phyloP scores from a whole-genome alignment of 23 tunicate species.

The Ciona savignyi region DNA sequence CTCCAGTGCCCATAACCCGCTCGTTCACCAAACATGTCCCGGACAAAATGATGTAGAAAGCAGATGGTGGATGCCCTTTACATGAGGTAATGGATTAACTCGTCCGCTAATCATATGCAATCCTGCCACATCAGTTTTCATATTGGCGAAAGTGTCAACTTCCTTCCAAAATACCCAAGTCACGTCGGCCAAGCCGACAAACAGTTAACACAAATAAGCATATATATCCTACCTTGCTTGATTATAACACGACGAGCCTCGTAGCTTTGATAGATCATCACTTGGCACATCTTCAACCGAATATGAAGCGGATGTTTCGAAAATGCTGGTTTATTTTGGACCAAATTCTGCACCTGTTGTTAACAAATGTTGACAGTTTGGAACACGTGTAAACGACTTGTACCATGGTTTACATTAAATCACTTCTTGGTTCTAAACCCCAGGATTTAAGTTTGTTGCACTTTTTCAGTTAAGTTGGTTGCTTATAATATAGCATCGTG shows the following conservation, averaged over 20 bases:
- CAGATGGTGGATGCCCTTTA: constrained; percentile 71
- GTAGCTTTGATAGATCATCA: constrained; percentile 71
- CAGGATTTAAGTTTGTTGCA: too few relatives aligned
- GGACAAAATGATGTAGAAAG: constrained; percentile 65
- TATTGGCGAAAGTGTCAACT: too few relatives aligned
- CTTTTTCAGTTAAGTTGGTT: too few relatives aligned
- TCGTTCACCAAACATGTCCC: constrained; percentile 66
- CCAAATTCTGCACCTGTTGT: constrained; percentile 51
- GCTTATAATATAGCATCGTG: too few relatives aligned
- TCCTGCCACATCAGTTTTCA: too few relatives aligned
- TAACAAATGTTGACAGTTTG: too few relatives aligned
- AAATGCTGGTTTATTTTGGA: constrained; percentile 57
- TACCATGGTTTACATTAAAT: too few relatives aligned
- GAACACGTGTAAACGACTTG: too few relatives aligned
- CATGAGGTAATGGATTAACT: background rate
- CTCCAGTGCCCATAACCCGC: background rate
- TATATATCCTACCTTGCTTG: constrained; percentile 41
- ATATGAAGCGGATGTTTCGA: constrained; percentile 56
- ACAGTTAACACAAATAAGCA: too few relatives aligned
- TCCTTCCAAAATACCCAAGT: too few relatives aligned
- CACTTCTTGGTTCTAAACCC: too few relatives aligned
- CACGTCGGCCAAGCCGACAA: too few relatives aligned
- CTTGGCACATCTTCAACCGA: constrained; percentile 59
- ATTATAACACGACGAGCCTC: constrained; percentile 60
- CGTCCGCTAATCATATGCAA: background rate